These are phyloP conservation scores for Clarias platycephalus DNA, from an alignment of 2,797 vertebrate species.

Conservation along the genomic window DNA sequence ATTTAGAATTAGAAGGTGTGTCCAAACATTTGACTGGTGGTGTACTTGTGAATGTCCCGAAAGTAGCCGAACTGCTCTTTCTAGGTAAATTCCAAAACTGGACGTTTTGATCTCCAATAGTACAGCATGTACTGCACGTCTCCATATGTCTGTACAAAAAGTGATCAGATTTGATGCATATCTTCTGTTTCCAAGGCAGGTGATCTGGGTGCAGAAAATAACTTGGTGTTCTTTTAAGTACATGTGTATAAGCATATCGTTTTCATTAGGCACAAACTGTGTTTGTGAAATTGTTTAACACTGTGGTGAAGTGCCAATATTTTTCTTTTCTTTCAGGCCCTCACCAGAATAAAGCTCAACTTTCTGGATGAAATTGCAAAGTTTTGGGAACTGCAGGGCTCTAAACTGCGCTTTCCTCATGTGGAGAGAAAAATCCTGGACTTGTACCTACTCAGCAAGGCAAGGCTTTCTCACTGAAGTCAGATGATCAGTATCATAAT, in stretches of 20 bases:
- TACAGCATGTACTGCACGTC: too few relatives aligned
- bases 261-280: neutral
- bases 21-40: neutral
- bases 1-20: neutral
- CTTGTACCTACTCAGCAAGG: constrained; percentile 95
- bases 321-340: constrained; percentile 76
- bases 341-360: constrained; percentile 94
- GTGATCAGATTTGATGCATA: neutral
- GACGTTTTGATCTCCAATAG: too few relatives aligned
- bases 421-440: constrained; percentile 94
- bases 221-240: neutral
- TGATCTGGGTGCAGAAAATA: neutral
- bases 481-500: neutral
- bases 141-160: too few relatives aligned
- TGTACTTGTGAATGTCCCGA: neutral
- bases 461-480: constrained; percentile 50
- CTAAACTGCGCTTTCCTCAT: constrained; percentile 92
- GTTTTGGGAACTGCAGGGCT: constrained; percentile 98
- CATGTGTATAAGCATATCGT: neutral
- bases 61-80: too few relatives aligned
- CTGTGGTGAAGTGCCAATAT: neutral
- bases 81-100: too few relatives aligned
- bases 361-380: constrained; percentile 97
- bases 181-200: neutral
- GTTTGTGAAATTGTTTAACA: neutral